Conservation (phyloP, 1,140 invertebrate species). For the Trigoniulus corallinus region DNA sequence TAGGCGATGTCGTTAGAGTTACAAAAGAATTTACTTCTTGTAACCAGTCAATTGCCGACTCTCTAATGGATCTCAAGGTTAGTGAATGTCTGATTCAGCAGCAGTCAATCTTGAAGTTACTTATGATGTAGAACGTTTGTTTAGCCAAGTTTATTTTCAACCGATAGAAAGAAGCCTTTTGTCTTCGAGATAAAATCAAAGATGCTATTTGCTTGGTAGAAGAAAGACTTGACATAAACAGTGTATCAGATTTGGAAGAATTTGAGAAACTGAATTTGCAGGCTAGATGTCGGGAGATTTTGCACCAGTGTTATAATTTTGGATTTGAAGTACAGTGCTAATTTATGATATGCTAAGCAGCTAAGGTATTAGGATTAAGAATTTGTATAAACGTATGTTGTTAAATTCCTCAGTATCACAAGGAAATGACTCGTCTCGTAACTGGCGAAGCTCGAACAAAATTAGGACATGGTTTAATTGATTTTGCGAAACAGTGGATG, state of each 20-base stretch:
- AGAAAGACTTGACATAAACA: constrained; percentile 31
- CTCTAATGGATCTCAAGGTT: constrained; percentile 43
- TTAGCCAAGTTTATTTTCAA: not conserved
- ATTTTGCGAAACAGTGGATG: constrained; percentile 75
- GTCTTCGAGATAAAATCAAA: constrained; percentile 41
- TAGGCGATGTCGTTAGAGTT: constrained; percentile 25
- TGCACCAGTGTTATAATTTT: constrained; percentile 72
- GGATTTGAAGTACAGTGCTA: constrained; percentile 51
- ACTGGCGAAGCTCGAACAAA: constrained; percentile 26
- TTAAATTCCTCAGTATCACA: constrained; percentile 45
- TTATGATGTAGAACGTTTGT: not conserved
- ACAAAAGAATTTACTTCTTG: constrained; percentile 31
- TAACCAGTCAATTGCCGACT: constrained; percentile 38
- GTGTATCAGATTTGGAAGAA: constrained; percentile 32
- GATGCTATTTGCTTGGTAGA: constrained; percentile 44
- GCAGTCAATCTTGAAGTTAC: not conserved
- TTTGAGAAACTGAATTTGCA: constrained; percentile 34
- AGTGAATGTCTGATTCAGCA: constrained; percentile 1
- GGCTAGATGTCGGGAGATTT: constrained; percentile 53
- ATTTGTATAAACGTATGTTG: constrained; percentile 4
- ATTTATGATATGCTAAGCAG: not conserved
- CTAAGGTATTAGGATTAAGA: not conserved
- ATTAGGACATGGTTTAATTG: constrained; percentile 36
- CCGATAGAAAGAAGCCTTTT: constrained; percentile 37
- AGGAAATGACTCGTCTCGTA: constrained; percentile 51